Percentiles rank a stretch among this genome's conserved stretches.
Conservation (phyloP, 2,888 invertebrate genomes). For the Meiosimyza platycephala region DNA sequence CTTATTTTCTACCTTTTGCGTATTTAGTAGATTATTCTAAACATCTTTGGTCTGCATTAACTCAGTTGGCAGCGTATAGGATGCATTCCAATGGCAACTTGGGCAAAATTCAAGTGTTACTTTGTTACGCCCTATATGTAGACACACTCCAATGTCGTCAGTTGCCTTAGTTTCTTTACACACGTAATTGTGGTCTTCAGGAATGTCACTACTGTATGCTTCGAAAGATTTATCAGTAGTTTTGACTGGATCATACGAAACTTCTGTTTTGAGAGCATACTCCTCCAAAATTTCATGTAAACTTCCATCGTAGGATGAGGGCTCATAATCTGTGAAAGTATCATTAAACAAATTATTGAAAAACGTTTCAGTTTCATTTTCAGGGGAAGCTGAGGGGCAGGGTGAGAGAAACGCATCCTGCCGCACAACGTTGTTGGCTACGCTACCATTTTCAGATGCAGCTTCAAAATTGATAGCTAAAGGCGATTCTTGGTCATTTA, state of each 20-base stretch:
- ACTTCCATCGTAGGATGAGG: conserved; percentile 44
- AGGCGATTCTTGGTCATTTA: conserved; percentile 41
- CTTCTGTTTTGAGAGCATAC: background rate
- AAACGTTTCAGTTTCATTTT: conserved; percentile 37
- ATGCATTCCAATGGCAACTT: conserved; percentile 69
- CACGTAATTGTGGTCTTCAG: conserved; percentile 52
- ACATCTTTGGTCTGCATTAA: conserved; percentile 49
- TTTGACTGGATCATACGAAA: conserved; percentile 37
- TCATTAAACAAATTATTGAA: conserved; percentile 50
- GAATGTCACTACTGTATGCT: background rate
- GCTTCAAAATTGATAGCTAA: conserved; percentile 42
- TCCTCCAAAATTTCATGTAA: conserved; percentile 45
- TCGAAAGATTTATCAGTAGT: background rate
- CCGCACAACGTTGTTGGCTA: conserved; percentile 19
- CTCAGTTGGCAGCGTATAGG: conserved; percentile 52
- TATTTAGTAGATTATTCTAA: no score
- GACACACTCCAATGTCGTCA: conserved; percentile 70
- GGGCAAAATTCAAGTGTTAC: conserved; percentile 73
- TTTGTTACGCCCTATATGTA: conserved; percentile 70
- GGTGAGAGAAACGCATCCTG: conserved; percentile 37
- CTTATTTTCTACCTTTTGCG: no score
- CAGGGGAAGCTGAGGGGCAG: conserved; percentile 40
- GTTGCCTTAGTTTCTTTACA: conserved; percentile 38
- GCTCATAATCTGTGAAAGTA: conserved; percentile 58
- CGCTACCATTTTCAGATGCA: conserved; percentile 48